Conservation (phyloP, 2,888 invertebrate species). For the Trissolcus brochymenae region DNA sequence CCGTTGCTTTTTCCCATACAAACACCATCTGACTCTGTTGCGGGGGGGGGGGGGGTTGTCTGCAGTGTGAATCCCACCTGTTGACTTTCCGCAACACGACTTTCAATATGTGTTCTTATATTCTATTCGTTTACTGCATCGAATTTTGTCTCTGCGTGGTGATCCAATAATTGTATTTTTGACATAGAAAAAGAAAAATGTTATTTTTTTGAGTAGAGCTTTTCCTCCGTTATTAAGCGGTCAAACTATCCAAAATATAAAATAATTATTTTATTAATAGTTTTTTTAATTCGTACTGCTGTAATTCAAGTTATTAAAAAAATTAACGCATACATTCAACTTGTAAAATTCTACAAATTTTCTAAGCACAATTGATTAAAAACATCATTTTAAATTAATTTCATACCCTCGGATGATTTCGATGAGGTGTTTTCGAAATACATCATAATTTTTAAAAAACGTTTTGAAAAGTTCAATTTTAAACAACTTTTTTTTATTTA, state of each 20-base stretch:
- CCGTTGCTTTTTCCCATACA: constrained; percentile 76
- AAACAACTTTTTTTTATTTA: too few species aligned
- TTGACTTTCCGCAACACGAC: constrained; percentile 74
- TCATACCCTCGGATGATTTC: too few species aligned
- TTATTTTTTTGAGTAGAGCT: too few species aligned
- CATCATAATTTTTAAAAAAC: too few species aligned
- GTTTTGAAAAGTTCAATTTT: too few species aligned
- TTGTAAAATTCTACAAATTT: background rate
- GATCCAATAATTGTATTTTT: background rate
- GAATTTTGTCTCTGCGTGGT: constrained; percentile 7
- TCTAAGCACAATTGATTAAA: background rate
- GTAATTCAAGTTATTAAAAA: too few species aligned
- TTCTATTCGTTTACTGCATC: constrained; percentile 57
- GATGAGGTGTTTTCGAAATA: too few species aligned
- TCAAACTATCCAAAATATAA: too few species aligned
- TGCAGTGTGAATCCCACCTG: constrained; percentile 73
- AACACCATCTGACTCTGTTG: constrained; percentile 73
- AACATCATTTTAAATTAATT: too few species aligned
- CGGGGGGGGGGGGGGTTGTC: constrained; percentile 73
- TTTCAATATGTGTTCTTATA: constrained; percentile 61
- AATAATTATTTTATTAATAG: too few species aligned
- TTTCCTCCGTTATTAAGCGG: background rate
- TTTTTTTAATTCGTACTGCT: too few species aligned
- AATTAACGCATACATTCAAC: background rate
- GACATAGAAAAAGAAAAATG: too few species aligned